These are phyloP conservation scores for Noctuana brunneofusca DNA, from an alignment of 2,888 invertebrate genomes.

Conservation along the genomic window DNA sequence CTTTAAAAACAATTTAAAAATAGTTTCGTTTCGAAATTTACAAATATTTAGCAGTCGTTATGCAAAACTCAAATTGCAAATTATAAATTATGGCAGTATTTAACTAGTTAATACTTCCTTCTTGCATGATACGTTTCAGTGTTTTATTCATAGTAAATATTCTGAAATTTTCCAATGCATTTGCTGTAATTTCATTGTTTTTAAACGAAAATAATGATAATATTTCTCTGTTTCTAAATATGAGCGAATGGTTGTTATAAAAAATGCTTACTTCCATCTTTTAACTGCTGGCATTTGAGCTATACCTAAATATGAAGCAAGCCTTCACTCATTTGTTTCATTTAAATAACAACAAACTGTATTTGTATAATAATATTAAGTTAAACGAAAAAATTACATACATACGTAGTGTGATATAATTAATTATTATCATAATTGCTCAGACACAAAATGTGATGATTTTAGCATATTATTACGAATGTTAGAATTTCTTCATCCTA, in stretches of 20 bases:
- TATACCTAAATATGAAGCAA: too few relatives aligned
- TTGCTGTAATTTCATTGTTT: constrained; percentile 17
- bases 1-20: neutral
- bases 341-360: neutral
- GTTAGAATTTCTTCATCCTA: constrained; percentile 48
- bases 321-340: too few relatives aligned
- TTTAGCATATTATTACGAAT: constrained; percentile 50
- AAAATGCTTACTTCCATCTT: too few relatives aligned
- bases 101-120: neutral
- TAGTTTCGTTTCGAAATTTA: neutral
- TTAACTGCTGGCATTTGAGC: too few relatives aligned
- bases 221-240: neutral
- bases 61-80: neutral
- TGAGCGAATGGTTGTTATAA: too few relatives aligned
- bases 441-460: constrained; percentile 49
- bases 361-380: neutral
- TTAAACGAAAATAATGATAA: constrained; percentile 9
- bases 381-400: neutral
- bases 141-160: neutral
- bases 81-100: neutral
- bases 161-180: constrained; percentile 4
- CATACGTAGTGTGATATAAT: constrained; percentile 46
- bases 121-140: constrained; percentile 6
- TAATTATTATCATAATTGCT: constrained; percentile 46
- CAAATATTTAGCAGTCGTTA: neutral